Conservation (phyloP, 92 coral and sea anemone genomes). For the Muricea muricata region DNA sequence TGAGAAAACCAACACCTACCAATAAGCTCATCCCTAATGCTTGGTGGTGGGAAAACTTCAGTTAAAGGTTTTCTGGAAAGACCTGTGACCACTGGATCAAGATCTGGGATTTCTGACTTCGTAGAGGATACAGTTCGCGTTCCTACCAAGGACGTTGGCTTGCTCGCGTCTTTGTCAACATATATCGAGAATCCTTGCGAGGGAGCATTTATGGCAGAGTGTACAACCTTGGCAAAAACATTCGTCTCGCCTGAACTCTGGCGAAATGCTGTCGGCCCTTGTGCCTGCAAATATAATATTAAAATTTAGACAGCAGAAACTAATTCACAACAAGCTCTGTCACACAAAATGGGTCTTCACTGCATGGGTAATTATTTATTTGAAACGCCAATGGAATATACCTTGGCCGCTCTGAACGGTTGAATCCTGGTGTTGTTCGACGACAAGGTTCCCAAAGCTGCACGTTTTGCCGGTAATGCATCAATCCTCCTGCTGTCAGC, state of each 20-base stretch:
- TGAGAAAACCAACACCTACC: not conserved
- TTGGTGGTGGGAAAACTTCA: conserved; percentile 77
- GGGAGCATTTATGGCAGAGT: conserved; percentile 78
- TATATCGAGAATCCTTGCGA: conserved; percentile 78
- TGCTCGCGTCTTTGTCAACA: conserved; percentile 72
- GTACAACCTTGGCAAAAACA: conserved; percentile 75
- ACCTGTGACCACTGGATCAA: conserved; percentile 87
- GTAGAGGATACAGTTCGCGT: conserved; percentile 17
- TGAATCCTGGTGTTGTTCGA: conserved; percentile 94
- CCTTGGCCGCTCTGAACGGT: conserved; percentile 97
- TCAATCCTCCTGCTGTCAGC: conserved; percentile 28
- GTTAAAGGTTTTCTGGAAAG: conserved; percentile 93
- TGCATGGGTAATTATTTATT: no score
- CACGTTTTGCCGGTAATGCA: conserved; percentile 70
- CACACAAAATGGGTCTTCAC: not conserved
- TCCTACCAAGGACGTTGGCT: conserved; percentile 53
- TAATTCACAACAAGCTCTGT: not conserved
- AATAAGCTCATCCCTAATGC: conserved; percentile 40
- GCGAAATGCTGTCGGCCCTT: conserved; percentile 68
- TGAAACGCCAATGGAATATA: no score
- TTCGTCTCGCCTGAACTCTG: conserved; percentile 82
- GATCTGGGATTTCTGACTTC: conserved; percentile 52
- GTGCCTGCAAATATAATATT: conserved; percentile 28
- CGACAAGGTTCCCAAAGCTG: conserved; percentile 94
- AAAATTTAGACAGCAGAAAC: not conserved